Percentiles rank a stretch among this genome's conserved stretches.
phyloP scores from a whole-genome alignment of 2,113 vertebrate genomes.

The Larimichthys polyactis region DNA sequence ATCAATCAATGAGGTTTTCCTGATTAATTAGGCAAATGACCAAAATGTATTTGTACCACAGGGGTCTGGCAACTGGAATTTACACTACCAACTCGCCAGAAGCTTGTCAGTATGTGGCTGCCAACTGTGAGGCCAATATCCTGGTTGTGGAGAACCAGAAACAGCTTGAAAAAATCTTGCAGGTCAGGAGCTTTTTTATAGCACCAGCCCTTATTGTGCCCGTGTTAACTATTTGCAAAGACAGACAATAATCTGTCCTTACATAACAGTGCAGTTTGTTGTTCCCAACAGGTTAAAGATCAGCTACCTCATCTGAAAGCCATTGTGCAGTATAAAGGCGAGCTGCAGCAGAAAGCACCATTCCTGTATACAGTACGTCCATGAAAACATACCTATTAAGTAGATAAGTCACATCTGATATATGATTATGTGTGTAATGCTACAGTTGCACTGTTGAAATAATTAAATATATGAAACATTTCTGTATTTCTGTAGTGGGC shows the following conservation, averaged over 20 bases:
- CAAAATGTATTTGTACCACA: slow-evolving; percentile 42
- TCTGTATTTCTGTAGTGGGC: slow-evolving; percentile 79
- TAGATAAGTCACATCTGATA: slow-evolving; percentile 4
- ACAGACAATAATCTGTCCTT: neutral
- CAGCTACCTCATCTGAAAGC: slow-evolving; percentile 86
- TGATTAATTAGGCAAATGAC: no score
- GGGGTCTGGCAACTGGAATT: slow-evolving; percentile 84
- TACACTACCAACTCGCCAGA: slow-evolving; percentile 85
- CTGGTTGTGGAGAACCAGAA: slow-evolving; percentile 86
- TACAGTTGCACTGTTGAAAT: neutral
- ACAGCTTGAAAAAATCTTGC: slow-evolving; percentile 85
- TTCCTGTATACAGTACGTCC: slow-evolving; percentile 83
- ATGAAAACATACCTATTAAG: neutral
- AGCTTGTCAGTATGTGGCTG: slow-evolving; percentile 84
- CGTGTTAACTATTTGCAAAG: neutral
- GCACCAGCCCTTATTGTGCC: neutral
- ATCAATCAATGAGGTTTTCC: no score
- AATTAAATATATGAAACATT: no score
- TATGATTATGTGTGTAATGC: neutral
- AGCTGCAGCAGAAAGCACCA: slow-evolving; percentile 78
- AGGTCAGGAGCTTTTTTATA: slow-evolving; percentile 69
- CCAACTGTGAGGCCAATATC: slow-evolving; percentile 81
- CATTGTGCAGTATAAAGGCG: slow-evolving; percentile 86
- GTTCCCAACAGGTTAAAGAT: slow-evolving; percentile 79
- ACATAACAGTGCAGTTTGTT: neutral